These are phyloP conservation scores for Takifugu flavidus DNA, from an alignment of 2,113 vertebrate genomes.

Conservation along the genomic window DNA sequence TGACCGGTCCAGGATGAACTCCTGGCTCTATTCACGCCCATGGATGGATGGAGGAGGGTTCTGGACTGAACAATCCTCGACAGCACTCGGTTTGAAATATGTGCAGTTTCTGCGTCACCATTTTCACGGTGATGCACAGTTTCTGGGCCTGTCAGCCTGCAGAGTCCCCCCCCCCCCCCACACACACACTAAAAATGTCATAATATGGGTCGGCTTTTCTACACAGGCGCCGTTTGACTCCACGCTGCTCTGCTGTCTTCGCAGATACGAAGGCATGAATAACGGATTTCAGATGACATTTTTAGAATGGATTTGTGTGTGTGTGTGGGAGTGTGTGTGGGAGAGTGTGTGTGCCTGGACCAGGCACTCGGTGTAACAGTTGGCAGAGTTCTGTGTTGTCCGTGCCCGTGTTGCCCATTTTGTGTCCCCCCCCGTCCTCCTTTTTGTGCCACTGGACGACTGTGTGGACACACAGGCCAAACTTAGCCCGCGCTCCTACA, in stretches of 20 bases:
- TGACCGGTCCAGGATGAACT: no score
- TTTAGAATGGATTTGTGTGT: constrained; percentile 40
- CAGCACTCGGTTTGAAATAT: constrained; percentile 11
- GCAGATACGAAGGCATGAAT: constrained; percentile 20
- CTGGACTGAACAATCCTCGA: constrained; percentile 1
- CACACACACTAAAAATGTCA: constrained; percentile 17
- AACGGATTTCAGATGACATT: constrained; percentile 31
- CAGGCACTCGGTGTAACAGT: constrained; percentile 44
- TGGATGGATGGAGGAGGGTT: no score
- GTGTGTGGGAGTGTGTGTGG: constrained; percentile 6
- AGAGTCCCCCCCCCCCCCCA: neutral
- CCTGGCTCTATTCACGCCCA: no score
- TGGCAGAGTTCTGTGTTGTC: constrained; percentile 47
- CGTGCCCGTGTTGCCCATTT: constrained; percentile 52
- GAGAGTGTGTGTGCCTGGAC: constrained; percentile 31
- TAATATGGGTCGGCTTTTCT: constrained; percentile 27
- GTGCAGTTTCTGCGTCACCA: constrained; percentile 29
- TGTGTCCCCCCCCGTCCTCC: constrained; percentile 40
- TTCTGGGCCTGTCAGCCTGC: constrained; percentile 30
- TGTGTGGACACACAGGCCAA: constrained; percentile 48
- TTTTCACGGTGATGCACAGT: constrained; percentile 40
- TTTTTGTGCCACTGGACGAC: constrained; percentile 27
- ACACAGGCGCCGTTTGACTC: constrained; percentile 35
- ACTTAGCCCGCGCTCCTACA: constrained; percentile 57
- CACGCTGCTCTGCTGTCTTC: constrained; percentile 27